Base-by-base conservation (phyloP, 2,113 vertebrate genomes). In the Lontra canadensis region DNA sequence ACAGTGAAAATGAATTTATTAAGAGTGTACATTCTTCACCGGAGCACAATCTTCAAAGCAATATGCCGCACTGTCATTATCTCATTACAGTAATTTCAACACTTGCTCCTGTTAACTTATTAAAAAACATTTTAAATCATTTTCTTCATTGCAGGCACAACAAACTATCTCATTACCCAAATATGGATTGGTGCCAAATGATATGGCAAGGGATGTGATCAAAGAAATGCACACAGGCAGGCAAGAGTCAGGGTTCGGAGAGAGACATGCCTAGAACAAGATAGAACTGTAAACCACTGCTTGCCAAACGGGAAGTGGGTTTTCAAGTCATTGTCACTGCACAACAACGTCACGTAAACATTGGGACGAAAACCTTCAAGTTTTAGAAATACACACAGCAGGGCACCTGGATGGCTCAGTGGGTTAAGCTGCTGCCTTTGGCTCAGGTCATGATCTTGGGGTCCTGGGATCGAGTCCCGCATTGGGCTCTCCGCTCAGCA, bases 131-230 rank as follows among this genome's bases (percentile, higher is more conserved):
- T 97, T 97, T 59, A 98, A 98, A 98, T 98, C 74, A 95, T 98
- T 98, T 98, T 98, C 98, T 96, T 98, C 98, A 96, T 98, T 98
- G 98, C 97, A 98, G 95, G 93, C 96, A 97, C 98, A 98, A 98
- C 98, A 98, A 98, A 97, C 97, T 97, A 93, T 95, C 98, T 97
- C 97, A 96, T 98, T 98, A 98, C 86, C 69, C 92, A 96, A 97
- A 96, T 73, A 94, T 65, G 90, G 96, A 97, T 83, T 91, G 13
- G 80, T 57, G 97, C 97, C 96, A 98, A 96, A 76, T 2, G 93
- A 97, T n/a, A 95, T 44, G 79, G 80, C 76, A 90, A 96, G 59
- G 81, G 95, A 96, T 21, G 31, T 78, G 92, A 92, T 36, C 39
- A 79, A 96, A 88, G 80, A 78, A 69, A 52, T 3, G 29, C 82